These are phyloP conservation scores for Vireo griseus DNA, from an alignment of 2,797 vertebrate species.

Conservation along the genomic window DNA sequence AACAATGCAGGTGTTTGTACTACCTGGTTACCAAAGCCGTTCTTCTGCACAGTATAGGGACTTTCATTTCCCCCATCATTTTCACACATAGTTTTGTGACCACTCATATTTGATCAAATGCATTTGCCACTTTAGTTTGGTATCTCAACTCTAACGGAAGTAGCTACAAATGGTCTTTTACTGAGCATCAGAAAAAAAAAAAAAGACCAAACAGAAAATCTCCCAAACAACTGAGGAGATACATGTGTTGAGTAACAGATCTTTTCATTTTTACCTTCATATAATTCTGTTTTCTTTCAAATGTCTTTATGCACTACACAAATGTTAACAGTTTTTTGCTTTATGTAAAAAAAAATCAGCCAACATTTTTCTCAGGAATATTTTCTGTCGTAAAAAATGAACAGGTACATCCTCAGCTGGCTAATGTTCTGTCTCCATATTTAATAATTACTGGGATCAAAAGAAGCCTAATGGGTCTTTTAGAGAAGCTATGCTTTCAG, in stretches of 20 bases:
- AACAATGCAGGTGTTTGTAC: not conserved
- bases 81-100: not conserved
- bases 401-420: not conserved
- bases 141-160: not conserved
- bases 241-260: not conserved
- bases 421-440: not conserved
- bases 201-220: not conserved
- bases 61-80: not conserved
- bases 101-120: not conserved
- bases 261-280: not conserved
- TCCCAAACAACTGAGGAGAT: not conserved
- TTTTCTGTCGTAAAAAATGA: not conserved
- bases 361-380: not conserved
- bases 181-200: not conserved
- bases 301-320: not conserved
- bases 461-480: not conserved
- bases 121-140: not conserved
- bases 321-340: not conserved
- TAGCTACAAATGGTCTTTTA: not conserved
- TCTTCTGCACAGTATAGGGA: not conserved
- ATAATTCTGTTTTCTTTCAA: not conserved
- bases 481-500: not conserved
- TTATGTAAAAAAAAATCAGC: not conserved
- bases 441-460: not conserved
- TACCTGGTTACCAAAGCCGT: not conserved